These are phyloP conservation scores for Sebastes dallii DNA, from an alignment of 2,797 vertebrate species.

Conservation along the genomic window DNA sequence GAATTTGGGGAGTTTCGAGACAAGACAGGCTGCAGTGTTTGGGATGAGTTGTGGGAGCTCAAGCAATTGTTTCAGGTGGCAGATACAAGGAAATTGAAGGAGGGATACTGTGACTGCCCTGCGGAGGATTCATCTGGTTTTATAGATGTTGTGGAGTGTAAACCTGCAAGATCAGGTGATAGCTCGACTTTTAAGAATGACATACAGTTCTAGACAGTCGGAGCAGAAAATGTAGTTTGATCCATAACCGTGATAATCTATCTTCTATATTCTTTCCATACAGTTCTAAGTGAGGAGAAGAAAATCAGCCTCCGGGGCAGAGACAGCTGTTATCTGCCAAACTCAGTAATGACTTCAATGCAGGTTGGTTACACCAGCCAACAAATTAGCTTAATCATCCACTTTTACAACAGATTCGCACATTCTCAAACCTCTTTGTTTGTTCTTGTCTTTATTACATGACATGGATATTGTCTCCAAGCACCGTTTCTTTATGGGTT, in stretches of 20 bases:
- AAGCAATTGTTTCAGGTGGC: conserved; percentile 2
- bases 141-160: conserved; percentile 13
- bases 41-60: conserved; percentile 10
- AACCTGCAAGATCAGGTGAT: conserved; percentile 18
- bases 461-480: neutral
- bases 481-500: neutral
- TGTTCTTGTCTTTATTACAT: neutral
- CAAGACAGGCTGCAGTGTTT: conserved; percentile 26
- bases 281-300: neutral
- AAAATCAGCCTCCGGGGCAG: neutral
- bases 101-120: neutral
- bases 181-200: neutral
- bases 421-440: neutral
- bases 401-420: neutral
- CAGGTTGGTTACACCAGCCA: neutral
- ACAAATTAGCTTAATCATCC: neutral
- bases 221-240: neutral
- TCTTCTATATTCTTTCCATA: neutral
- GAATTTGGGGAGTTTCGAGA: conserved; percentile 18
- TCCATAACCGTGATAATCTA: neutral
- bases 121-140: conserved; percentile 23
- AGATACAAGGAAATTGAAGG: conserved; percentile 7
- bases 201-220: neutral
- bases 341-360: neutral
- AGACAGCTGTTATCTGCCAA: conserved; percentile 16